Percentiles rank a stretch among this genome's conserved stretches.
Evolutionary conservation across 2,888 invertebrate genomes (phyloP).

Genomic region (Argyra leucocephala): DNA sequence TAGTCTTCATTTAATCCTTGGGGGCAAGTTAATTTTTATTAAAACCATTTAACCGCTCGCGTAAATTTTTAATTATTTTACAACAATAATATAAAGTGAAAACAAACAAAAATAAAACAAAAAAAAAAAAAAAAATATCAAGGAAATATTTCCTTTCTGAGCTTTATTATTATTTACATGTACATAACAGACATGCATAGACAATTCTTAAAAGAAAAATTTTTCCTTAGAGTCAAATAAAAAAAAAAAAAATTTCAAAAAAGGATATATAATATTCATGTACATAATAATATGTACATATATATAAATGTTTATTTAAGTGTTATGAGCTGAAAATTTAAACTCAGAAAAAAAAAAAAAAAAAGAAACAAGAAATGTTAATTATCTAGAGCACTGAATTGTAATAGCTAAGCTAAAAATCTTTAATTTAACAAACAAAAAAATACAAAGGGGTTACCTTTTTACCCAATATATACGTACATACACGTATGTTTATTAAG

Average conservation of each 20-base stretch:
- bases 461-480: no score
- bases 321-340: no score
- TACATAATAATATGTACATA: no score
- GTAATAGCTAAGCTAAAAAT: no score
- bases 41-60: not conserved
- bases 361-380: not conserved
- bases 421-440: no score
- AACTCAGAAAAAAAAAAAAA: not conserved
- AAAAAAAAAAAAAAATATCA: not conserved
- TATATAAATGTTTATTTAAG: no score
- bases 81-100: not conserved
- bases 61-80: conserved; percentile 6
- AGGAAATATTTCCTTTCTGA: not conserved
- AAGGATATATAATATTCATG: no score
- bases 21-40: not conserved
- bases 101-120: not conserved
- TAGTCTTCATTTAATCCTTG: not conserved
- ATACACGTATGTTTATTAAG: no score
- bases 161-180: no score
- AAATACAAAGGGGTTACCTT: no score
- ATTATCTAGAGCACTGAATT: not conserved
- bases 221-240: not conserved
- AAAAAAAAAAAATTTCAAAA: no score
- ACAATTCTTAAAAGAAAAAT: not conserved
- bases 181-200: no score